phyloP scores from a whole-genome alignment of 2,888 invertebrate genomes.

The Conus canariensis region DNA sequence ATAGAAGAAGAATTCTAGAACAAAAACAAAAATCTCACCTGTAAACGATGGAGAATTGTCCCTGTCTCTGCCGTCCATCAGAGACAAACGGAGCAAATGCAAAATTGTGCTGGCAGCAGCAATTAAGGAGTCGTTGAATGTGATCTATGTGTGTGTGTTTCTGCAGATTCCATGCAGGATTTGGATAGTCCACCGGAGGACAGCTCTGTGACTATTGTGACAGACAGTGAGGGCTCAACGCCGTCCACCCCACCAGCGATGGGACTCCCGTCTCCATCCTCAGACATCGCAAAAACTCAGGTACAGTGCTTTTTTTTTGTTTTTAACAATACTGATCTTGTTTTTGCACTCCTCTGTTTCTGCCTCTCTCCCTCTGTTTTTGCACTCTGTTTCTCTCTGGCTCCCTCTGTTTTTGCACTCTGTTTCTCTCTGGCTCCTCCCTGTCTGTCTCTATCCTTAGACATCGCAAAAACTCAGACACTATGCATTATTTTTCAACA shows the following conservation, averaged over 20 bases:
- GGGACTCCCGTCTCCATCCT: conserved; percentile 64
- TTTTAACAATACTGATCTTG: too few species aligned
- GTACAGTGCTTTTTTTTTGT: conserved; percentile 36
- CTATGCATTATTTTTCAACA: not conserved
- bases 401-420: too few species aligned
- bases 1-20: too few species aligned
- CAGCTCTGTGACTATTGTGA: conserved; percentile 12
- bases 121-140: too few species aligned
- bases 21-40: too few species aligned
- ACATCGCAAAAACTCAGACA: conserved; percentile 59
- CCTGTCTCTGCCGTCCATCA: too few species aligned
- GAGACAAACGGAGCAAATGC: too few species aligned
- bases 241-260: conserved; percentile 39
- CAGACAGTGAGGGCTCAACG: conserved; percentile 41
- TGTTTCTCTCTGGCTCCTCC: too few species aligned
- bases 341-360: not conserved
- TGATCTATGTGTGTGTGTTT: too few species aligned
- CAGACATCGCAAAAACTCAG: conserved; percentile 59
- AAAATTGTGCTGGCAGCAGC: too few species aligned
- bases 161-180: conserved; percentile 58
- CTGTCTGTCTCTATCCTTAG: conserved; percentile 59
- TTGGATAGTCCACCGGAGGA: conserved; percentile 50
- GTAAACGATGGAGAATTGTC: too few species aligned
- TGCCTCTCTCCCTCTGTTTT: not conserved
- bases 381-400: too few species aligned